Evolutionary conservation across 2,888 invertebrate species (phyloP).

Genomic region (Drosophila prolongata): DNA sequence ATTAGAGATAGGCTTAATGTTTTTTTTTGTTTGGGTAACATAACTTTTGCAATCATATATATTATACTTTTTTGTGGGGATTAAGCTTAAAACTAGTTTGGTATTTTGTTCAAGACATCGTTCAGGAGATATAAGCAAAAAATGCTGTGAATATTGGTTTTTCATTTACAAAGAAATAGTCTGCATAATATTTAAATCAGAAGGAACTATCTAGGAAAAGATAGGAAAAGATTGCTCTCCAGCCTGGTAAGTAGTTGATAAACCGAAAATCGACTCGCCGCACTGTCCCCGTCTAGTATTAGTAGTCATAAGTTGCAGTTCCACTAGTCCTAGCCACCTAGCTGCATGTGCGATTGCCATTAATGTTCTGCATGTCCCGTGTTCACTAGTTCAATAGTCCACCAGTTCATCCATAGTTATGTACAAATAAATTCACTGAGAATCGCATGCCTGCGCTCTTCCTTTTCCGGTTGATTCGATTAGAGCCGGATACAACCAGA

Average conservation of each 20-base stretch:
- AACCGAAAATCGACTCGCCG: neutral
- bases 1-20: too few species aligned
- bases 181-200: neutral
- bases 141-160: too few species aligned
- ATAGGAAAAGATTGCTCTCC: neutral
- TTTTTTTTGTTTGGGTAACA: too few species aligned
- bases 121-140: too few species aligned
- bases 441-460: conserved; percentile 23
- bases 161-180: too few species aligned
- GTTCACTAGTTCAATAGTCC: neutral
- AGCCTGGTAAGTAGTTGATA: neutral
- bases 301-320: conserved; percentile 29
- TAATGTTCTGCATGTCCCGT: neutral
- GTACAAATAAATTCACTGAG: conserved; percentile 21
- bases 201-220: neutral
- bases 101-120: too few species aligned
- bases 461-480: conserved; percentile 8
- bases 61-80: too few species aligned
- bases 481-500: conserved; percentile 87
- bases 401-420: neutral
- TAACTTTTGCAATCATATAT: too few species aligned
- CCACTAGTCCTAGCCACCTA: neutral
- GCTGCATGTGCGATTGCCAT: conserved; percentile 15
- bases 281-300: conserved; percentile 37
- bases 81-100: too few species aligned